Evolutionary conservation across 2,888 invertebrate species (phyloP).

Genomic region (Bombyx huttoni): DNA sequence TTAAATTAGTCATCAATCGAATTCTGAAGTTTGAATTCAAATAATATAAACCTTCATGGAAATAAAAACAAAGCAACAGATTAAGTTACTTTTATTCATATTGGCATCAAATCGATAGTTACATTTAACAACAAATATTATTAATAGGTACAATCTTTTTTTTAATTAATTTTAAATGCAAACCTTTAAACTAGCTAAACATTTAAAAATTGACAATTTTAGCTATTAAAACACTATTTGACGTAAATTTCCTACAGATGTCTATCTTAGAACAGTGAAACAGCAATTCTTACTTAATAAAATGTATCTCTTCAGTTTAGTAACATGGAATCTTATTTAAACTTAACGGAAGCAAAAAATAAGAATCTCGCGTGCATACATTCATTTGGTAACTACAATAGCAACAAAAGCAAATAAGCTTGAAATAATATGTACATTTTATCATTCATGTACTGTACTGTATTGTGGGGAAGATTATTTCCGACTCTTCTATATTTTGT

Average conservation of each 20-base stretch:
- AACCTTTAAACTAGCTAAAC: constrained; percentile 49
- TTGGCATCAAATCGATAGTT: constrained; percentile 63
- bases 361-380: constrained; percentile 31
- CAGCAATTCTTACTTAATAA: neutral
- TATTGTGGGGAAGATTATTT: neutral
- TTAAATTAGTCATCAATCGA: neutral
- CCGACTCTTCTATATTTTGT: neutral
- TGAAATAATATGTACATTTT: constrained; percentile 9
- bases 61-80: constrained; percentile 29
- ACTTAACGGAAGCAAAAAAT: constrained; percentile 13
- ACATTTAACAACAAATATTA: constrained; percentile 67
- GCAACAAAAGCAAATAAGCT: neutral
- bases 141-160: constrained; percentile 34
- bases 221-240: constrained; percentile 13
- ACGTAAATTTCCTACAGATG: constrained; percentile 1
- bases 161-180: constrained; percentile 43
- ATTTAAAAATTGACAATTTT: constrained; percentile 67
- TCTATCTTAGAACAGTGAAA: neutral
- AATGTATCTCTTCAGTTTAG: no score
- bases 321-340: no score
- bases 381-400: constrained; percentile 67
- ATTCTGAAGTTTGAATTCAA: no score
- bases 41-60: no score
- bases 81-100: constrained; percentile 59
- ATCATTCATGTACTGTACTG: neutral